Conservation (phyloP, 2,888 invertebrate species). For the Heliconius sara region DNA sequence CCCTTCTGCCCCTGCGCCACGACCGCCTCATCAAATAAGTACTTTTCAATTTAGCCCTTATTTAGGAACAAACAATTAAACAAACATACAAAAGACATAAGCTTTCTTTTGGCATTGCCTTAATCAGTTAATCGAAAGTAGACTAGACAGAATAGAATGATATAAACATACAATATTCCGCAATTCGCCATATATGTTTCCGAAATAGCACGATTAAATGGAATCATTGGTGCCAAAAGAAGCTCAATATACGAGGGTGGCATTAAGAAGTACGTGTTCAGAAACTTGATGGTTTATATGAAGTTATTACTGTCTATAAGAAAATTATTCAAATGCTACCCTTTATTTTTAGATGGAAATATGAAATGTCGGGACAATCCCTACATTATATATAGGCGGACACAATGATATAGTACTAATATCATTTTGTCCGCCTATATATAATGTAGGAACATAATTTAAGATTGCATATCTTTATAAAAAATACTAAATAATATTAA, state of each 20-base stretch:
- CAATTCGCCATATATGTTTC: background rate
- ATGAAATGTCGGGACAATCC: background rate
- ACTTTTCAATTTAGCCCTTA: too few species aligned
- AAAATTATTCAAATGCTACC: slow-evolving; percentile 4
- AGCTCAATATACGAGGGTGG: slow-evolving; percentile 13
- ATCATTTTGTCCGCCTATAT: background rate
- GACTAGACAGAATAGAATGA: background rate
- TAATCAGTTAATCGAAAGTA: background rate
- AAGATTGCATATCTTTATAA: too few species aligned
- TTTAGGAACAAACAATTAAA: background rate
- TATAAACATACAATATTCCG: background rate
- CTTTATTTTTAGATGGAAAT: background rate
- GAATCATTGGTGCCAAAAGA: slow-evolving; percentile 2
- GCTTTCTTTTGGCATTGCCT: background rate
- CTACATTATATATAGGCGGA: too few species aligned
- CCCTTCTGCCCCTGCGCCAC: too few species aligned
- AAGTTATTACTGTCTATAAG: background rate
- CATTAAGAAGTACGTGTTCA: slow-evolving; percentile 4
- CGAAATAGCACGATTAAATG: slow-evolving; percentile 3
- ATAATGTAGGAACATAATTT: too few species aligned
- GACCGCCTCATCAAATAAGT: too few species aligned
- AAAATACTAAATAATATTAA: too few species aligned
- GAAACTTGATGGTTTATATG: slow-evolving; percentile 5
- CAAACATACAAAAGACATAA: background rate
- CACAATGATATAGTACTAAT: background rate